Evolutionary conservation across 2,888 invertebrate genomes (phyloP), one percentile per base, ranked within the genome.

Genomic region (Mamestra brassicae): DNA sequence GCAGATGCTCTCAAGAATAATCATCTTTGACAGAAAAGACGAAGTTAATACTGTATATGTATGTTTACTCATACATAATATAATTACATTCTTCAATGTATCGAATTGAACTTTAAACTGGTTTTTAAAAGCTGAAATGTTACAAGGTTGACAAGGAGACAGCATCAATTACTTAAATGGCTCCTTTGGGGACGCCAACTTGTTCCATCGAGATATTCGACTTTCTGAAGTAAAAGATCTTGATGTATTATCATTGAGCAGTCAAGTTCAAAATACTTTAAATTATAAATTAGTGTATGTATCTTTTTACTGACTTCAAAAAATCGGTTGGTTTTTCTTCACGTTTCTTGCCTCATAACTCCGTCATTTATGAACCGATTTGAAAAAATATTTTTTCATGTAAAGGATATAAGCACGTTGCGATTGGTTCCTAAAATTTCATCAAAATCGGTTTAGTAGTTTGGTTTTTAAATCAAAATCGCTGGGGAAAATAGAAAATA

Each of bases 81-180:
- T 15, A 34, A 63, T 71, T 15, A 45, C 15, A 57, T 26, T 57
- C 45, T 62, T 71, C 1, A 57, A 47, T 55, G 34, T 42, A 62
- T 57, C 17, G 45, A 57, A 55, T 45, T 55, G 36, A 36, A 71
- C 17, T 62, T 62, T 26, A 55, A 57, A 65, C 50, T 57, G 38
- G 74, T 74, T 76, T 63, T 45, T 11, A 66, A 65, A 26, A 71
- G 60, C 55, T 38, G 42, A 26, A 69, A 45, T 63, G 52, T 55
- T 47, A 74, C 74, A 73, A 78, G 77, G 78, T 58, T 34, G 42
- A 11, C 61, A 42, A 69, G 60, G 62, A 61, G 55, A 71, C 55
- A 60, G 13, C 68, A 76, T 75, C 67, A 73, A 75, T 80, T 72
- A 80, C 65, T 71, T 71, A 42, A 74, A 78, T 47, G 47, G 17